Conservation (phyloP, 2,888 invertebrate genomes). For the Microchrysa polita region DNA sequence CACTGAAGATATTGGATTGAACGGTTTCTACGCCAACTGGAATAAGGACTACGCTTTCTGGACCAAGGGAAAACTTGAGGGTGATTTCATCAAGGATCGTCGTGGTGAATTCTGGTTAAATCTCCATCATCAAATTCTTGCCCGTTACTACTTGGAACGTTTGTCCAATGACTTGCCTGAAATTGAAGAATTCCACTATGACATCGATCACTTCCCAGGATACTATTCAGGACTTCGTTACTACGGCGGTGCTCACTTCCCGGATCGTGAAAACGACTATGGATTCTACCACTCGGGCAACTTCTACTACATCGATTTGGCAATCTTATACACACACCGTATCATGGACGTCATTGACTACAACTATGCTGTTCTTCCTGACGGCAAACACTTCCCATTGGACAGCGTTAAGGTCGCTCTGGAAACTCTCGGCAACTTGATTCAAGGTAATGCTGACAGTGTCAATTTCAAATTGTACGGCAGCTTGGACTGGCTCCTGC, state of each 20-base stretch:
- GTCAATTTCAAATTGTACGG: slow-evolving; percentile 67
- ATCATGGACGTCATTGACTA: slow-evolving; percentile 70
- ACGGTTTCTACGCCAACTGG: slow-evolving; percentile 75
- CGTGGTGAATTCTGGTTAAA: slow-evolving; percentile 66
- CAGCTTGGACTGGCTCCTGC: slow-evolving; percentile 65
- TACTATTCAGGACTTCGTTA: slow-evolving; percentile 72
- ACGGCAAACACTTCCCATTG: slow-evolving; percentile 60
- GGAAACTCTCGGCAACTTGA: slow-evolving; percentile 67
- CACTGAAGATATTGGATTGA: slow-evolving; percentile 80
- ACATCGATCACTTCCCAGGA: slow-evolving; percentile 69
- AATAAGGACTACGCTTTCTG: slow-evolving; percentile 77
- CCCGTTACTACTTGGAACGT: slow-evolving; percentile 68
- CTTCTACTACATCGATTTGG: slow-evolving; percentile 58
- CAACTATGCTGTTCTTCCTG: slow-evolving; percentile 65
- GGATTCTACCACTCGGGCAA: slow-evolving; percentile 63
- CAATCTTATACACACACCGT: slow-evolving; percentile 68
- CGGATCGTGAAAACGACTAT: slow-evolving; percentile 70
- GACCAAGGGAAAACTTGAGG: slow-evolving; percentile 67
- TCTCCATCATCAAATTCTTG: slow-evolving; percentile 65
- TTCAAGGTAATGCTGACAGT: slow-evolving; percentile 68
- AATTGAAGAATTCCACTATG: slow-evolving; percentile 69
- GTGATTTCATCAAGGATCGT: slow-evolving; percentile 58
- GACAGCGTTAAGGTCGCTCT: slow-evolving; percentile 58
- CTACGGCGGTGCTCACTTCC: slow-evolving; percentile 73
- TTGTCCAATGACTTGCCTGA: slow-evolving; percentile 75